A percentile compares a stretch with the other conserved stretches of the same genome.
Conservation (phyloP, 2,888 invertebrate genomes). For the Junonia oenone region DNA sequence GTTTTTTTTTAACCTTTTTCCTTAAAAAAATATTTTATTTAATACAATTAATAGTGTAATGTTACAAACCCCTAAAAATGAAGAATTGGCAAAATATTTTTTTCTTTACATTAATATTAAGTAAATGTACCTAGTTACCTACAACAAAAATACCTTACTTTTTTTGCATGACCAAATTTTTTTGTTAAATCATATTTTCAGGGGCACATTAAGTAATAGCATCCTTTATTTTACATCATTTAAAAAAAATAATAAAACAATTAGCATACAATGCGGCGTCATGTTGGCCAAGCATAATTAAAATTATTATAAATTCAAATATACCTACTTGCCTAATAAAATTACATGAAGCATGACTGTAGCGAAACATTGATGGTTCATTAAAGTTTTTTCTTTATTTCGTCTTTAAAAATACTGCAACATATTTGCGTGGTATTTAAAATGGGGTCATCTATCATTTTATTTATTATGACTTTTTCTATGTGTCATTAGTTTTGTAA, state of each 20-base stretch:
- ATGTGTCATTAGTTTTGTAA: background rate
- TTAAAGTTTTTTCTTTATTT: background rate
- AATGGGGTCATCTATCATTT: too few species aligned
- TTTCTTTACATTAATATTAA: too few species aligned
- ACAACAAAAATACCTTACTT: too few species aligned
- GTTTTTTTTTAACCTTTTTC: too few species aligned
- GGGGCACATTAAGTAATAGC: background rate
- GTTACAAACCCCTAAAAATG: too few species aligned
- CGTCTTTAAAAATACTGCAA: background rate
- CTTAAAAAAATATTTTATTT: too few species aligned
- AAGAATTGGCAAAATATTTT: too few species aligned
- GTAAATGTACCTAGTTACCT: too few species aligned
- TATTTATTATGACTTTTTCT: too few species aligned
- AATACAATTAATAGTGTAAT: too few species aligned
- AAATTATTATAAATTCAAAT: slow-evolving; percentile 15
- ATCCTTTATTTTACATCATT: background rate
- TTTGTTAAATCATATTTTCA: background rate
- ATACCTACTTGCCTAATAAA: background rate
- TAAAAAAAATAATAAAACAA: slow-evolving; percentile 4
- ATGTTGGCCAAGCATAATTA: slow-evolving; percentile 5
- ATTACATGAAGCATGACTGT: background rate
- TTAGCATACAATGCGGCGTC: slow-evolving; percentile 26
- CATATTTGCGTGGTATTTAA: too few species aligned
- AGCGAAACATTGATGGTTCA: background rate
- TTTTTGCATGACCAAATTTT: background rate